A percentile compares a stretch with the other conserved stretches of the same genome.
Conservation (phyloP, 2,888 invertebrate genomes). For the Drosophila fulvimacula region DNA sequence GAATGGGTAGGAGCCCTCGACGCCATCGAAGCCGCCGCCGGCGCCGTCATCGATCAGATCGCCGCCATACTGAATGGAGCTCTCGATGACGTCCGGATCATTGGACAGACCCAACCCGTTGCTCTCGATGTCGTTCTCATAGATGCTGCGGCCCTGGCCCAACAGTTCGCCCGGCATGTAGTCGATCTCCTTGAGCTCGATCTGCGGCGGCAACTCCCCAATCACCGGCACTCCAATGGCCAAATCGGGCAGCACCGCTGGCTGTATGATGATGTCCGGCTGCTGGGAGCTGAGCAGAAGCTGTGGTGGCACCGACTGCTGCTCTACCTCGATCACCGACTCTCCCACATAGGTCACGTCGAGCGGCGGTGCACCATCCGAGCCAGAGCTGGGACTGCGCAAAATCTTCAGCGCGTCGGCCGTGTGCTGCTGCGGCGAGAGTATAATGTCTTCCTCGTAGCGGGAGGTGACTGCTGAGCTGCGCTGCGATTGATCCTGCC, state of each 20-base stretch:
- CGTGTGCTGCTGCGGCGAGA: slow-evolving; percentile 81
- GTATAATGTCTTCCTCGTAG: slow-evolving; percentile 84
- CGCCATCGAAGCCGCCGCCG: slow-evolving; percentile 82
- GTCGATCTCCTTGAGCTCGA: slow-evolving; percentile 84
- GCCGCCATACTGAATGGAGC: slow-evolving; percentile 84
- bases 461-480: slow-evolving; percentile 46
- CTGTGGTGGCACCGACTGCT: slow-evolving; percentile 61
- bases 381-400: slow-evolving; percentile 48
- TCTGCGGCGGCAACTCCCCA: slow-evolving; percentile 85
- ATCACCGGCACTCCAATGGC: slow-evolving; percentile 85
- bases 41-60: slow-evolving; percentile 84
- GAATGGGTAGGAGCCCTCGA: slow-evolving; percentile 83
- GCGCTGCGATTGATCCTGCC: slow-evolving; percentile 50
- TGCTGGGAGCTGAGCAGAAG: slow-evolving; percentile 33
- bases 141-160: slow-evolving; percentile 55
- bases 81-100: slow-evolving; percentile 77
- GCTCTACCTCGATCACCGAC: slow-evolving; percentile 84
- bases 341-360: slow-evolving; percentile 85
- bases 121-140: slow-evolving; percentile 65
- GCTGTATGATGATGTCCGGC: slow-evolving; percentile 84
- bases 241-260: slow-evolving; percentile 83
- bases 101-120: slow-evolving; percentile 55
- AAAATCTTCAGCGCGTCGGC: slow-evolving; percentile 83
- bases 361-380: slow-evolving; percentile 78
- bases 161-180: slow-evolving; percentile 81